Evolutionary conservation across 2,888 invertebrate genomes (phyloP), one percentile per base, ranked within the genome.

Genomic region (Cephalotes varians): DNA sequence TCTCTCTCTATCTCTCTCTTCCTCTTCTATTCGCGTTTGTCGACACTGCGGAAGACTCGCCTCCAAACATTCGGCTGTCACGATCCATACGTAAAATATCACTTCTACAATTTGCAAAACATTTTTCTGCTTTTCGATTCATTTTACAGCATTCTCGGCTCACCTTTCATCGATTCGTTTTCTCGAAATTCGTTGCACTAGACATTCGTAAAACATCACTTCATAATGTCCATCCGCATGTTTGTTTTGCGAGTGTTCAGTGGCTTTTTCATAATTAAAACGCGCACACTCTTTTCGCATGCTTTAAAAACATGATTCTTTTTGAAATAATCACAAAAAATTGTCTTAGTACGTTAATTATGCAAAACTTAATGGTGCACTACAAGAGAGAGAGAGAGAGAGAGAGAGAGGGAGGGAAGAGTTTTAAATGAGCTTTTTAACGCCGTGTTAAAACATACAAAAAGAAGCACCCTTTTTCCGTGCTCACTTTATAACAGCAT

Each of bases 341-440:
- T 65, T 44, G 2, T 6, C 15, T 64, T 64, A 40, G 62, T 40
- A 47, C 10, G 18, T 28, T 28, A 25, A 28, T 25, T 7, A 18
- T 4, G 34, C 25, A 49, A 37, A 34, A 49, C 37, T 49, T 25
- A 71, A 54, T 15, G 31, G 34, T 40, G 21, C 25, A 18, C 18
- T 15, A 37, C 18, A 3, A 74, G 2, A 54, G 51, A 37, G 15
- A 69, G 9, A 44, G 25, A 21, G 9, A 60, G 2, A n/a, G 10
- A 44, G 21, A 21, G 7, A 37, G 31, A 9, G 25, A 44, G 9
- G 40, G 1, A 10, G 40, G 5, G 40, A 40, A 40, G 12, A 40
- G 31, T 34, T 60, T 18, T 47, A 60, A 74, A 74, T 64, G 34
- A 49, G 25, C 49, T 74, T 74, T 74, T 74, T 64, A 76, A 67